These are phyloP conservation scores for Oreochromis grahami DNA, from an alignment of 2,797 vertebrate genomes.

Conservation along the genomic window DNA sequence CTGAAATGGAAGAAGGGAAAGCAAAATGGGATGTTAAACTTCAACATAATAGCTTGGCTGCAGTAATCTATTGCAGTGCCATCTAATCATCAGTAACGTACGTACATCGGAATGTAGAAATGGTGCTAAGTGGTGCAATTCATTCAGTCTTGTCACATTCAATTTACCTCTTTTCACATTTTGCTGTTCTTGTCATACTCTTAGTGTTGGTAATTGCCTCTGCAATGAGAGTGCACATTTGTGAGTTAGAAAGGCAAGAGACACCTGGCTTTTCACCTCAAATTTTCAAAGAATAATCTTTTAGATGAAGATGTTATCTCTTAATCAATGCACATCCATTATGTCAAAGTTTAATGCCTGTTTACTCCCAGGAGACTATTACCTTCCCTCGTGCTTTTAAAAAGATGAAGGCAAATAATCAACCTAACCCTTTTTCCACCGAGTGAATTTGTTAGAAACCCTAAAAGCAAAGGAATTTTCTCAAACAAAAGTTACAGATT, in stretches of 20 bases:
- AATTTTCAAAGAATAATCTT: neutral
- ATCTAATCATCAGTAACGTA: slow-evolving; percentile 22
- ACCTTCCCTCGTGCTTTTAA: neutral
- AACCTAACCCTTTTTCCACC: neutral
- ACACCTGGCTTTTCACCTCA: slow-evolving; percentile 1
- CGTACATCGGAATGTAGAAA: neutral
- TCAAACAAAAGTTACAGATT: neutral
- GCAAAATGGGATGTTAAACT: neutral
- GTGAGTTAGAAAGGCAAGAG: neutral
- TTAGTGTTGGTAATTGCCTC: slow-evolving; percentile 17
- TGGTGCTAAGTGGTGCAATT: slow-evolving; percentile 40
- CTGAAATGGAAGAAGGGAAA: neutral
- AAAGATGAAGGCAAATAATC: neutral
- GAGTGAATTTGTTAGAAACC: neutral
- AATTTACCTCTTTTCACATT: slow-evolving; percentile 12
- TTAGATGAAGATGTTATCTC: neutral
- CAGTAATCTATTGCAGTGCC: slow-evolving; percentile 3
- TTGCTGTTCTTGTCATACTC: slow-evolving; percentile 4
- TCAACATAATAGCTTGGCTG: slow-evolving; percentile 12
- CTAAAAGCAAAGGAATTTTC: neutral
- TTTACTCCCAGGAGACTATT: neutral
- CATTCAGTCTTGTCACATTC: slow-evolving; percentile 41
- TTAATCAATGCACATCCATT: neutral
- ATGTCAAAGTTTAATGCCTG: neutral
- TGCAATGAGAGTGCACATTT: slow-evolving; percentile 6